A percentile compares a stretch with the other conserved stretches of the same genome.
Evolutionary conservation across 2,888 invertebrate genomes (phyloP).

Genomic region (Aethes cnicana): DNA sequence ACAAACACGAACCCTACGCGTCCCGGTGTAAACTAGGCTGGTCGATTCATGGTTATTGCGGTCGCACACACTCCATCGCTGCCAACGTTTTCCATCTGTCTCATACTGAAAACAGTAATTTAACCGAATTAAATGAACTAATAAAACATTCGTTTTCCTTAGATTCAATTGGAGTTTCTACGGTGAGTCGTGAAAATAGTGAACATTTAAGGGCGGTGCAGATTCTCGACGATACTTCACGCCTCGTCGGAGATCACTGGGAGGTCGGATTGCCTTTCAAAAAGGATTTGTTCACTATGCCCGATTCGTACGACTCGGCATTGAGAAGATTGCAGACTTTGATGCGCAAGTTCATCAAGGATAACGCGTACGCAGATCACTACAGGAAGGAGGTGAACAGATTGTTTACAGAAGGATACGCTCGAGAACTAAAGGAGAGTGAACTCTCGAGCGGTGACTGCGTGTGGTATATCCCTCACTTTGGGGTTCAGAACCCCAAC

Average conservation of each 20-base stretch:
- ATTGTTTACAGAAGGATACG: conserved; percentile 33
- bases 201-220: conserved; percentile 33
- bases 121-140: conserved; percentile 31
- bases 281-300: conserved; percentile 31
- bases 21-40: conserved; percentile 34
- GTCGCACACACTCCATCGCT: conserved; percentile 31
- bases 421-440: conserved; percentile 31
- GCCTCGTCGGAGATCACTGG: conserved; percentile 32
- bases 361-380: too few relatives aligned
- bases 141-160: conserved; percentile 33
- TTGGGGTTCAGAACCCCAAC: conserved; percentile 34
- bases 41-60: conserved; percentile 32
- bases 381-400: conserved; percentile 29
- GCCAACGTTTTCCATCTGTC: conserved; percentile 30
- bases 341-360: too few relatives aligned
- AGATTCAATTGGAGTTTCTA: conserved; percentile 37
- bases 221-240: conserved; percentile 35
- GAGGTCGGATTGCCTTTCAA: conserved; percentile 35
- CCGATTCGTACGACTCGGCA: too few relatives aligned
- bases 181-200: conserved; percentile 34
- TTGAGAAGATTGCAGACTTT: too few relatives aligned
- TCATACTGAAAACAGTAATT: conserved; percentile 14
- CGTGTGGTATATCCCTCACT: conserved; percentile 34
- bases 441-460: conserved; percentile 29
- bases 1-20: conserved; percentile 31